Conservation (phyloP, 2,113 vertebrate species). For the Catharus bicknelli region DNA sequence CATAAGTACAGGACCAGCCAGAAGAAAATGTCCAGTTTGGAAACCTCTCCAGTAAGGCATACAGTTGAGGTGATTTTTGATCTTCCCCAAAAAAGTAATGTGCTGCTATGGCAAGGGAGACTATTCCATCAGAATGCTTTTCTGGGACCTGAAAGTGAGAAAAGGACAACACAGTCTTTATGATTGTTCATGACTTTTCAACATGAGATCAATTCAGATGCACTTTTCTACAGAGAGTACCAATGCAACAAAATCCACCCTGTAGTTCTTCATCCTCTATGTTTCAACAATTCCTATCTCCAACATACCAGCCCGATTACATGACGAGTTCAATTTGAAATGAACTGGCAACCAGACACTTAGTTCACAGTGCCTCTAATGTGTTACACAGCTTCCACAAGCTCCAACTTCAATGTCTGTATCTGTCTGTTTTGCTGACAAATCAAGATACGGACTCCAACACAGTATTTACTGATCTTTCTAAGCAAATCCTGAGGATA, state of each 20-base stretch:
- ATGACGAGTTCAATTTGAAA: fast-evolving
- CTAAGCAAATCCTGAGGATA: not conserved
- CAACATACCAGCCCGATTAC: not conserved
- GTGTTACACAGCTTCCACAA: not conserved
- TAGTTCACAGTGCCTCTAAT: not conserved
- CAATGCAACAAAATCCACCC: not conserved
- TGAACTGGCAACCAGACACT: not conserved
- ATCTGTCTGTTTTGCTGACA: not conserved
- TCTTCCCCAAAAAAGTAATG: conserved; percentile 91
- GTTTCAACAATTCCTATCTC: not conserved
- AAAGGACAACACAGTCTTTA: not conserved
- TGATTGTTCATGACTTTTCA: not conserved
- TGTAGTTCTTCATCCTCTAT: not conserved
- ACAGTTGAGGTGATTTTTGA: conserved; percentile 81
- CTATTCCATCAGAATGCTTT: conserved; percentile 75
- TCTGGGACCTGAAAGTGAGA: conserved; percentile 68
- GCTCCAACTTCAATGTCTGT: fast-evolving
- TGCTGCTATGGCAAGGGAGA: conserved; percentile 86
- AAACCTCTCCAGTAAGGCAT: conserved; percentile 77
- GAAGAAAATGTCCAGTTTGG: conserved; percentile 90
- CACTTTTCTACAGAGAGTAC: not conserved
- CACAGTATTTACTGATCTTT: not conserved
- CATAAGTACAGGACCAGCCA: conserved; percentile 92
- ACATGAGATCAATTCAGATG: not conserved
- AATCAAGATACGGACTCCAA: not conserved